Evolutionary conservation across 2,888 invertebrate genomes (phyloP).

Genomic region (Drosophila mayaguana): DNA sequence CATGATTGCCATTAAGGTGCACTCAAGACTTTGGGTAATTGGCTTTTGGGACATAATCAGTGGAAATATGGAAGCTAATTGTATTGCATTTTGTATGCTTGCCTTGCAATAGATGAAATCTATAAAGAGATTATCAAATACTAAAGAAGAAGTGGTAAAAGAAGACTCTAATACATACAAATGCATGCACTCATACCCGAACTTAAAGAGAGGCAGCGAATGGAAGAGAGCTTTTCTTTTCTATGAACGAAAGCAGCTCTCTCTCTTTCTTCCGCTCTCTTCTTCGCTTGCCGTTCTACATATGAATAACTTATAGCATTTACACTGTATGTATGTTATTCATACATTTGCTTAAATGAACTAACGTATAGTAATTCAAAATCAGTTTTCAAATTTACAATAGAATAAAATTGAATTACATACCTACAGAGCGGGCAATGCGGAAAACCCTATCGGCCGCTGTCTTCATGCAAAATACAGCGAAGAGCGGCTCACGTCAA

Average conservation of each 20-base stretch:
- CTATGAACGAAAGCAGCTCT: background rate
- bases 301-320: background rate
- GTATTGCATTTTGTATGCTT: background rate
- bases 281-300: no score
- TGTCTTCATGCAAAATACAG: background rate
- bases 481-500: background rate
- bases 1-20: slow-evolving; percentile 31
- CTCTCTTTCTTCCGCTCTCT: background rate
- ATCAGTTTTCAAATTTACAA: no score
- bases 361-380: no score
- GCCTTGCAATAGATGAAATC: background rate
- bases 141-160: background rate
- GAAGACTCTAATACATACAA: background rate
- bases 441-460: no score
- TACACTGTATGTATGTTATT: background rate
- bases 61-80: slow-evolving; percentile 6
- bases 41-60: slow-evolving; percentile 15
- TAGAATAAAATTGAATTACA: no score
- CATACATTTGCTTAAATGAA: background rate
- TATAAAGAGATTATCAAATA: background rate
- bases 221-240: background rate
- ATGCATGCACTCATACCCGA: background rate
- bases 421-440: no score
- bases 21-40: slow-evolving; percentile 29
- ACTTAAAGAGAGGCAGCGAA: background rate